phyloP scores from a whole-genome alignment of 2,113 vertebrate genomes.

The Callipepla squamata region DNA sequence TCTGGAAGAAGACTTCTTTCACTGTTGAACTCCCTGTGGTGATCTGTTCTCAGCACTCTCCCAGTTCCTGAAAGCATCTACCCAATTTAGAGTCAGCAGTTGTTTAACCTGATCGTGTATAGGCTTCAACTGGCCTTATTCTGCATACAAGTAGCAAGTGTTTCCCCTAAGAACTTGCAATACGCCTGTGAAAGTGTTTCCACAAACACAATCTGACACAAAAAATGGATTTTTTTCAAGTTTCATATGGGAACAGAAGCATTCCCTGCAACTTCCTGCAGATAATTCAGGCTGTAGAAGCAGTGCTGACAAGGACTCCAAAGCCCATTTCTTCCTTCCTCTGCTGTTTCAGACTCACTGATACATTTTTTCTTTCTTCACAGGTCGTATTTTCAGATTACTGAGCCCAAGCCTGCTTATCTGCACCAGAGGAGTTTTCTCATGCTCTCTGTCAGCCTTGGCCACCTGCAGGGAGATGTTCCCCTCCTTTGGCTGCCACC shows the following conservation, averaged over 20 bases:
- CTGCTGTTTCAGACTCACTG: conserved; percentile 14
- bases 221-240: not conserved
- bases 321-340: not conserved
- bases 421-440: not conserved
- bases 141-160: not conserved
- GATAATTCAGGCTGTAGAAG: not conserved
- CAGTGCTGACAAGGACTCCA: not conserved
- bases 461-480: not conserved
- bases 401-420: not conserved
- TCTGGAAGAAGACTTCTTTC: not conserved
- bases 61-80: not conserved
- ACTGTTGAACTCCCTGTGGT: not conserved
- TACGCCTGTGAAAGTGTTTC: not conserved
- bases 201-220: not conserved
- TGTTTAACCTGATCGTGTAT: not conserved
- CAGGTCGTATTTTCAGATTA: not conserved
- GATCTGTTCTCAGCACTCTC: not conserved
- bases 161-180: not conserved
- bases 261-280: not conserved
- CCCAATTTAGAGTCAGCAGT: not conserved
- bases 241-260: not conserved
- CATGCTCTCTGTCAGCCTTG: not conserved
- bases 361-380: not conserved
- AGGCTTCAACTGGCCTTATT: not conserved
- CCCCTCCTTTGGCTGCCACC: not conserved